Conservation (phyloP, 2,113 vertebrate genomes). For the Corvus hawaiiensis region DNA sequence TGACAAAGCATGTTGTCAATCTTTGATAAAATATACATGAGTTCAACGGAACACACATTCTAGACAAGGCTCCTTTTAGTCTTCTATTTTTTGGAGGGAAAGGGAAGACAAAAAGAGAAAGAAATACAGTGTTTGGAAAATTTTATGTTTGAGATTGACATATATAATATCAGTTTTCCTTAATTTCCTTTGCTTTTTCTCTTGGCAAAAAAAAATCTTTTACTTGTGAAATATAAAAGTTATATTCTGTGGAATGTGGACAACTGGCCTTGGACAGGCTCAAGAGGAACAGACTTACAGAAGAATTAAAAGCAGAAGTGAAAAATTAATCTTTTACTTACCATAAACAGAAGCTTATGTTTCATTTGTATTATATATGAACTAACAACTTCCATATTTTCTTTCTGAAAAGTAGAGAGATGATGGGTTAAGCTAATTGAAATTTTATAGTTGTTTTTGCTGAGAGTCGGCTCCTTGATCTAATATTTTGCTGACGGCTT, state of each 20-base stretch:
- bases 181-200: neutral
- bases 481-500: neutral
- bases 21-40: neutral
- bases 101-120: neutral
- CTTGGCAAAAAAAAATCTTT: neutral
- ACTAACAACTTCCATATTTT: constrained; percentile 5
- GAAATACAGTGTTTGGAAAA: neutral
- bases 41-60: neutral
- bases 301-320: constrained; percentile 25
- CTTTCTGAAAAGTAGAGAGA: neutral
- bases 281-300: neutral
- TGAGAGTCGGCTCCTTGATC: neutral
- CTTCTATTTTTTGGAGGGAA: neutral
- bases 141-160: neutral
- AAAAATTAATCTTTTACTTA: constrained; percentile 1
- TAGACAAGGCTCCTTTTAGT: neutral
- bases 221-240: neutral
- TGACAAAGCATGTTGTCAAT: neutral
- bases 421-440: neutral
- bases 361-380: neutral
- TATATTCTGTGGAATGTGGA: neutral
- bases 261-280: neutral
- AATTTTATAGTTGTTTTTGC: neutral
- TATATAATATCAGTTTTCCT: neutral
- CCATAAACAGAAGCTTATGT: neutral